Conservation (phyloP, 2,797 vertebrate genomes). For the Brotula barbata region DNA sequence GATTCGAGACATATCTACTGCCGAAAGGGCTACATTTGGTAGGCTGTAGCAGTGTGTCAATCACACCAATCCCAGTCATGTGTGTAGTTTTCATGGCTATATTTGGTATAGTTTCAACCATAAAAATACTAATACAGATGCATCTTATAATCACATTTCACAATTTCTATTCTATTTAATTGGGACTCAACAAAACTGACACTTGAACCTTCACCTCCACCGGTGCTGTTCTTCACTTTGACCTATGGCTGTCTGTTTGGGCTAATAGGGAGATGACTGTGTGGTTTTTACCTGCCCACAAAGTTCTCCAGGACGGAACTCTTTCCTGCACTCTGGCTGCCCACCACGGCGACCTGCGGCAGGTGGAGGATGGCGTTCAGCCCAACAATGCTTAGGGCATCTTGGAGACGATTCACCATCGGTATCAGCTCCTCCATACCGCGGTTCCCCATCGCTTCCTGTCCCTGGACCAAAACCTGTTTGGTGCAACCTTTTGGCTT, state of each 20-base stretch:
- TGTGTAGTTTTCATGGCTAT: too few species aligned
- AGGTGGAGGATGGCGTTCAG: constrained; percentile 86
- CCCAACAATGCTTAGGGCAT: constrained; percentile 84
- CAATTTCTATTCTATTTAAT: too few species aligned
- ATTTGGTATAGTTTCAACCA: too few species aligned
- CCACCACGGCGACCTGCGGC: constrained; percentile 94
- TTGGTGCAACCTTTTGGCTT: constrained; percentile 15
- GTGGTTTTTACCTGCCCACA: constrained; percentile 87
- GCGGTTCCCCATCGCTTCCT: constrained; percentile 78
- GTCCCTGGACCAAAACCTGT: constrained; percentile 1
- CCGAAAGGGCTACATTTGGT: too few species aligned
- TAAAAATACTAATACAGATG: too few species aligned
- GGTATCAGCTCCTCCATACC: constrained; percentile 95
- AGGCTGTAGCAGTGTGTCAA: too few species aligned
- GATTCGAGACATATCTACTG: too few species aligned
- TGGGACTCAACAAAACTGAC: too few species aligned
- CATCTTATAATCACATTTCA: too few species aligned
- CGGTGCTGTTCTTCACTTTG: too few species aligned
- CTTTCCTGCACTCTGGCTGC: constrained; percentile 93
- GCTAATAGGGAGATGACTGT: background rate
- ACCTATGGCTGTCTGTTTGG: background rate
- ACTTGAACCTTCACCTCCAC: too few species aligned
- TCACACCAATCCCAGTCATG: too few species aligned
- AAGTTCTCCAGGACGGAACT: constrained; percentile 95
- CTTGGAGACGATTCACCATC: constrained; percentile 90